Conservation (phyloP, 2,888 invertebrate genomes). For the Ormia ochracea region DNA sequence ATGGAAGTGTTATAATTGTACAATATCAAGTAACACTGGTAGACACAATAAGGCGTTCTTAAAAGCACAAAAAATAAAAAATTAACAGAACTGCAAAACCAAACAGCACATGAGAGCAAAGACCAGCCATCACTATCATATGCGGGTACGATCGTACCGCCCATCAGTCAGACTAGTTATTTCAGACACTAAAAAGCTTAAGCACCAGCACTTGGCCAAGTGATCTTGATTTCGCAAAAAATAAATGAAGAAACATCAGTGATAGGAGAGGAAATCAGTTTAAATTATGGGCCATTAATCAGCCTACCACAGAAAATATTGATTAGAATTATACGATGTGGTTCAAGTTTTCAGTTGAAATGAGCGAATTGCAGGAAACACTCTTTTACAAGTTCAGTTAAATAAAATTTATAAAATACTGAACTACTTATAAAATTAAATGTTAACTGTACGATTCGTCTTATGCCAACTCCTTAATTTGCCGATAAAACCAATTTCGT, state of each 20-base stretch:
- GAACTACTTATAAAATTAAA: too few relatives aligned
- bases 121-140: constrained; percentile 31
- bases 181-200: constrained; percentile 19
- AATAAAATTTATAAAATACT: too few relatives aligned
- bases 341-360: not conserved
- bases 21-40: constrained; percentile 49
- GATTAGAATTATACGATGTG: not conserved
- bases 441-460: too few relatives aligned
- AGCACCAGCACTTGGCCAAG: constrained; percentile 38
- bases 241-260: constrained; percentile 4
- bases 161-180: constrained; percentile 43
- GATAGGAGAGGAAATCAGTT: constrained; percentile 7
- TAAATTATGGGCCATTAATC: constrained; percentile 44
- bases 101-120: constrained; percentile 14
- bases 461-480: too few relatives aligned
- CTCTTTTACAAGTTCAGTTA: not conserved
- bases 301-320: not conserved
- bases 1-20: constrained; percentile 45
- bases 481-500: too few relatives aligned
- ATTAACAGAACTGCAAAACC: constrained; percentile 15
- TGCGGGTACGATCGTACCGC: constrained; percentile 43
- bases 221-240: constrained; percentile 29
- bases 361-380: not conserved
- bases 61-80: not conserved
- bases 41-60: constrained; percentile 43